Evolutionary conservation across 2,888 invertebrate genomes (phyloP).

Genomic region (Heteropelma amictum): DNA sequence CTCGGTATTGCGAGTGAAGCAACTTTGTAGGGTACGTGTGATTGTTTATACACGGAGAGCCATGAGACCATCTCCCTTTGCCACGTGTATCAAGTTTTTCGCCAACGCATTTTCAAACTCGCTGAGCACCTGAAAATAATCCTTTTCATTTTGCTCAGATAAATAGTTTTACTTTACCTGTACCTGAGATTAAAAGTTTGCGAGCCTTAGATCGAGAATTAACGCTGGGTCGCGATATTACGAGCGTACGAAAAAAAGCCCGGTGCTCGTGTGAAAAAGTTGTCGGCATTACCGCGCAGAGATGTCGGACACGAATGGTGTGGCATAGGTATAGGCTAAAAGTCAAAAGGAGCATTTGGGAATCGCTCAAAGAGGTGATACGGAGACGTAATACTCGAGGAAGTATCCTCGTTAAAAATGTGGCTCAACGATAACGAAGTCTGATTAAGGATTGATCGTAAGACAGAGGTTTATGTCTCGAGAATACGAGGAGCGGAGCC

Average conservation of each 20-base stretch:
- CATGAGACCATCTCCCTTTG: no score
- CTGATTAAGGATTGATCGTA: conserved; percentile 57
- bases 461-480: conserved; percentile 52
- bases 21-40: conserved; percentile 13
- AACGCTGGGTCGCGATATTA: background rate
- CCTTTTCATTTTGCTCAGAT: no score
- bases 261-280: conserved; percentile 2
- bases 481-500: conserved; percentile 54
- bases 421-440: conserved; percentile 57
- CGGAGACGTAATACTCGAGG: conserved; percentile 50
- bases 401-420: conserved; percentile 55
- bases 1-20: conserved; percentile 41
- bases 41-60: no score
- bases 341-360: conserved; percentile 40
- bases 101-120: no score
- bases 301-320: background rate
- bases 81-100: no score
- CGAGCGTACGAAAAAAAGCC: background rate
- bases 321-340: background rate
- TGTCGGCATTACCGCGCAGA: background rate
- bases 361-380: conserved; percentile 29
- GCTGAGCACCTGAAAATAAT: no score
- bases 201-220: background rate
- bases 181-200: conserved; percentile 6
- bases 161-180: background rate